These are phyloP conservation scores for Drosophila lacertosa DNA, from an alignment of 1,140 invertebrate genomes.

Conservation along the genomic window DNA sequence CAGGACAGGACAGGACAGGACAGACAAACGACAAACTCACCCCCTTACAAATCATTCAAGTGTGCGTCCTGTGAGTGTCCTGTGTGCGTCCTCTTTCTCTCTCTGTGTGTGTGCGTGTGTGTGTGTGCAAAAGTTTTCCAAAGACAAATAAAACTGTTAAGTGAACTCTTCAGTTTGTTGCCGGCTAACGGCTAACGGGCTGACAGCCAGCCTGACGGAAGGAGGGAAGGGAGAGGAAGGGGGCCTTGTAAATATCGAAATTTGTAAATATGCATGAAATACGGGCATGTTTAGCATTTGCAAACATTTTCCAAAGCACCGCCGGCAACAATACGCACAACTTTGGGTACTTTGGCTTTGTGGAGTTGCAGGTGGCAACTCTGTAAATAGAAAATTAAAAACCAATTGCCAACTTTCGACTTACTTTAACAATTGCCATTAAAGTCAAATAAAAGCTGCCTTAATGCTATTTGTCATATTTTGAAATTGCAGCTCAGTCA, in stretches of 20 bases:
- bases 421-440: too few species aligned
- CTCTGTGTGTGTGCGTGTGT: conserved; percentile 22
- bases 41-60: conserved; percentile 54
- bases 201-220: conserved; percentile 31
- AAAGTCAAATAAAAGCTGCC: background rate
- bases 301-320: conserved; percentile 62
- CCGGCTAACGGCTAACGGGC: conserved; percentile 41
- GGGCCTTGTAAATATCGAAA: conserved; percentile 79
- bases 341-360: conserved; percentile 1
- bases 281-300: conserved; percentile 78
- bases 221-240: too few species aligned
- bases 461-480: background rate
- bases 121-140: conserved; percentile 67
- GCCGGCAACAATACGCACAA: conserved; percentile 1
- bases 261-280: conserved; percentile 78
- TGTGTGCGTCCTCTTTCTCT: conserved; percentile 14
- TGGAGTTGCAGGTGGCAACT: conserved; percentile 6
- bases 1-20: too few species aligned
- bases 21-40: conserved; percentile 1
- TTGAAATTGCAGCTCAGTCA: background rate
- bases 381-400: background rate
- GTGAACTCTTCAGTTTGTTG: conserved; percentile 76
- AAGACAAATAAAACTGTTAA: conserved; percentile 81
- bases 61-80: conserved; percentile 37
- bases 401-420: too few species aligned